Evolutionary conservation across 53 echinoderm and acorn worm genomes (phyloP).

Genomic region (Astropecten irregularis): DNA sequence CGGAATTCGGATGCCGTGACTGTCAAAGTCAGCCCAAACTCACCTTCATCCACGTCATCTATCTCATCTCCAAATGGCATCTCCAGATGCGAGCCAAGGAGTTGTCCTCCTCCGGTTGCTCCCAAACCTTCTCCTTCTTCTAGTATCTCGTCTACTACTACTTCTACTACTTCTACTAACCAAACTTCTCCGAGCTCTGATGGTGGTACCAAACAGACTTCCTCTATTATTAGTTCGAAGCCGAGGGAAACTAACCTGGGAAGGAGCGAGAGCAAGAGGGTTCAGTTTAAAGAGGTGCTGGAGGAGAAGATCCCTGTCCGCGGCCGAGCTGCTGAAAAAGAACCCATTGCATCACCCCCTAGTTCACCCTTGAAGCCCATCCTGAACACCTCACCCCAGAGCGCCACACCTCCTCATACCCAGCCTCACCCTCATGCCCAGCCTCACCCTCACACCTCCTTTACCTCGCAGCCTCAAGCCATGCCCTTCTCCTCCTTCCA

Average conservation of each 20-base stretch:
- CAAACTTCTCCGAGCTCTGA: slow-evolving; percentile 38
- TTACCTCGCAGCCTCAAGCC: slow-evolving; percentile 6
- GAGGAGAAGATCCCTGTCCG: slow-evolving; percentile 75
- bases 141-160: slow-evolving; percentile 12
- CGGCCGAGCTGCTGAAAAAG: slow-evolving; percentile 32
- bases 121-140: slow-evolving; percentile 40
- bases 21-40: slow-evolving; percentile 46
- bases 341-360: slow-evolving; percentile 46
- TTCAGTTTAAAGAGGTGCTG: slow-evolving; percentile 84
- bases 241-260: slow-evolving; percentile 73
- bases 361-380: slow-evolving; percentile 52
- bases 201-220: slow-evolving; percentile 35
- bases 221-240: slow-evolving; percentile 58
- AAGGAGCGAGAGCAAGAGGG: slow-evolving; percentile 73
- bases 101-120: slow-evolving; percentile 53
- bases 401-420: slow-evolving; percentile 35
- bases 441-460: slow-evolving; percentile 35
- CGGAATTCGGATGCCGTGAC: slow-evolving; percentile 30
- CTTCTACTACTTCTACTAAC: slow-evolving; percentile 34
- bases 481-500: background rate
- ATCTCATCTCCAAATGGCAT: slow-evolving; percentile 2
- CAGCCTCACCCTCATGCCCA: background rate
- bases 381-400: slow-evolving; percentile 37
- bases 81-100: slow-evolving; percentile 51
- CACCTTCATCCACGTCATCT: slow-evolving; percentile 15